Conservation (phyloP, 2,888 invertebrate species). For the Nemotelus nigrinus region DNA sequence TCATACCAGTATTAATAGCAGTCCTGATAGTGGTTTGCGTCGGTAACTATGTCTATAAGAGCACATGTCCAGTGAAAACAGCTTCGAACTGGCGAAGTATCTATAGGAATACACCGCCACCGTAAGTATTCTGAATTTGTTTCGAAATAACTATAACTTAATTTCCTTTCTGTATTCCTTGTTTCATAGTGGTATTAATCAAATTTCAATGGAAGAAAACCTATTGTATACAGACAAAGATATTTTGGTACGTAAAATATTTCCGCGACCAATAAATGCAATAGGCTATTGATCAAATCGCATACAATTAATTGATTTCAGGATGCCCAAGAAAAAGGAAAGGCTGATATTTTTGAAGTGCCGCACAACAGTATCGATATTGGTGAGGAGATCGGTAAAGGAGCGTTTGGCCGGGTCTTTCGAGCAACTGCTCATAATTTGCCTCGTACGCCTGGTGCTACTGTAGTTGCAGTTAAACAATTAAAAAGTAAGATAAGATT, state of each 20-base stretch:
- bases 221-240: slow-evolving; percentile 70
- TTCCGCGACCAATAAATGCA: not conserved
- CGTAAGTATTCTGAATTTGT: slow-evolving; percentile 51
- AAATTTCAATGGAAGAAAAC: slow-evolving; percentile 68
- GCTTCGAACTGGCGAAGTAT: slow-evolving; percentile 52
- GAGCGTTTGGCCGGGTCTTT: slow-evolving; percentile 80
- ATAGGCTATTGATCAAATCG: too few relatives aligned
- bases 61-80: slow-evolving; percentile 29
- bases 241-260: slow-evolving; percentile 64
- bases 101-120: slow-evolving; percentile 54
- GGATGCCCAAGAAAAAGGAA: slow-evolving; percentile 59
- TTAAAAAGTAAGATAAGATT: slow-evolving; percentile 69
- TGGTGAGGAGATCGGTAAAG: slow-evolving; percentile 72
- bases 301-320: slow-evolving; percentile 43
- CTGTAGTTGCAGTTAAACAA: slow-evolving; percentile 78
- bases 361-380: slow-evolving; percentile 59
- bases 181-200: slow-evolving; percentile 46
- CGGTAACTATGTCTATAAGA: slow-evolving; percentile 38
- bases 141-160: not conserved
- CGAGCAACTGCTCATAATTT: slow-evolving; percentile 71
- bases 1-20: slow-evolving; percentile 31
- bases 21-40: slow-evolving; percentile 28
- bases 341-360: slow-evolving; percentile 61
- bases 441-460: slow-evolving; percentile 65
- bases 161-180: not conserved